Evolutionary conservation across 2,888 invertebrate genomes (phyloP), one percentile per base, ranked within the genome.

Genomic region (Craniophora ligustri): DNA sequence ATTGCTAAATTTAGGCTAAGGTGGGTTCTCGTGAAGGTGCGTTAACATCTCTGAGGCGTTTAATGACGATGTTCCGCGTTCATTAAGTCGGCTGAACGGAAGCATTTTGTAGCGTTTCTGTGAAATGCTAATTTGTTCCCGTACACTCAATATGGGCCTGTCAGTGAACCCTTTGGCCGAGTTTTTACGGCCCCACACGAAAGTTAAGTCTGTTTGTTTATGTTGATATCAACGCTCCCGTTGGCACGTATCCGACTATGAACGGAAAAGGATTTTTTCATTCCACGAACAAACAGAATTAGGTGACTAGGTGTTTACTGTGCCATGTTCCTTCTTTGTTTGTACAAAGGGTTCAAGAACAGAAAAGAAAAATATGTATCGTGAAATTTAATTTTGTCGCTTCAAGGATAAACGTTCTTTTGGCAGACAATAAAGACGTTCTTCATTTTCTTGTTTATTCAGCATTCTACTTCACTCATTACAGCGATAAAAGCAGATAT

Each of bases 71-170:
- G 91, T 90, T 87, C 85, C 74, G 66, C 81, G 84, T 90, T 91
- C 87, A 92, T 92, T 91, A 91, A 91, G 83, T 82, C 84, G 75
- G 74, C 81, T 78, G 80, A 76, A 80, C 77, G 78, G 73, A 76
- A 78, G 82, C 82, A 86, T 89, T 88, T 88, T 86, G 87, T 87
- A 84, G 80, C 87, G 78, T 79, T 85, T 86, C 90, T 90, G 81
- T 92, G 89, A 89, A 84, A 92, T 93, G 93, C 91, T 89, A 92
- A 93, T 93, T 86, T 82, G 78, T 83, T 80, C 81, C 82, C 80
- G 86, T 85, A 87, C 86, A 86, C 77, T 82, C 92, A 90, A 93
- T 92, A 92, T 90, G 80, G 76, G 82, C 82, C 74, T 84, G 87
- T 85, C 78, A 76, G 65, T 69, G 77, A 82, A 79, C 81, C 84